Evolutionary conservation across 2,113 vertebrate genomes (phyloP).

Genomic region (Butastur rufipennis): DNA sequence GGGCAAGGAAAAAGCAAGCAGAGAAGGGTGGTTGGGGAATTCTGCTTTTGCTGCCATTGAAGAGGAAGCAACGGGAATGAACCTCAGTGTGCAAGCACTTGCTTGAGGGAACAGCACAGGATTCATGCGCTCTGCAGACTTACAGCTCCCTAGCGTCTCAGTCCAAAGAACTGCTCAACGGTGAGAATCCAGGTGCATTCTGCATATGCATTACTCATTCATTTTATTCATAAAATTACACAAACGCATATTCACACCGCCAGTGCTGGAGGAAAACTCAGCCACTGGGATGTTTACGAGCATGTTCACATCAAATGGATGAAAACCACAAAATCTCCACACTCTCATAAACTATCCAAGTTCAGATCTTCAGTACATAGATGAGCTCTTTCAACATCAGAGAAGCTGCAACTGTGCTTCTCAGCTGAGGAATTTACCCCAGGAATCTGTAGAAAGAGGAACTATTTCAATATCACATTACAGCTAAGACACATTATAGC

Average conservation of each 20-base stretch:
- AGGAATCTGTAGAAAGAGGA: background rate
- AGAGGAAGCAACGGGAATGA: background rate
- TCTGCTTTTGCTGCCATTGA: background rate
- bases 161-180: background rate
- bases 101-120: background rate
- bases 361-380: background rate
- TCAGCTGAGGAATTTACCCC: background rate
- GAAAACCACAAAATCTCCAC: conserved; percentile 6
- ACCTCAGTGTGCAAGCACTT: background rate
- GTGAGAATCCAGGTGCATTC: background rate
- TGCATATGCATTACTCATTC: background rate
- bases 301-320: background rate
- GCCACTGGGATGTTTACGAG: background rate
- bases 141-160: background rate
- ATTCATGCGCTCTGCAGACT: background rate
- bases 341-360: background rate
- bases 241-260: accelerated
- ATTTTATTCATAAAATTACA: background rate
- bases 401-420: background rate
- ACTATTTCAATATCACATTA: background rate
- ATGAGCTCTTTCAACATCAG: background rate
- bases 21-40: background rate
- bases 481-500: background rate
- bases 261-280: background rate
- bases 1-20: background rate